Evolutionary conservation across 2,113 vertebrate species (phyloP).

Genomic region (Beaufortia kweichowensis): DNA sequence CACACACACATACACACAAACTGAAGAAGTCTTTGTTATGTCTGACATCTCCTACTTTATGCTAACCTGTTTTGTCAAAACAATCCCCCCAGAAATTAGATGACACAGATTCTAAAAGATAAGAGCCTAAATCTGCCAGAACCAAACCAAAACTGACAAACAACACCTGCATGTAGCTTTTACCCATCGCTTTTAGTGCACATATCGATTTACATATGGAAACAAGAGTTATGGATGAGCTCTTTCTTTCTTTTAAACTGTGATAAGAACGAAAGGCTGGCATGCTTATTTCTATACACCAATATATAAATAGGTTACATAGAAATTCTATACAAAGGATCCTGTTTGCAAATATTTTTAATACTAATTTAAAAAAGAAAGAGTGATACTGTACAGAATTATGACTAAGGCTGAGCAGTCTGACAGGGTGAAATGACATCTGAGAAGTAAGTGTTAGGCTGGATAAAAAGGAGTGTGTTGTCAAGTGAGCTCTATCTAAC

Average conservation of each 20-base stretch:
- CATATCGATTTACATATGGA: constrained; percentile 23
- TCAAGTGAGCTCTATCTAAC: constrained; percentile 26
- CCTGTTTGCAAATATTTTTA: neutral
- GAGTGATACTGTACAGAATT: neutral
- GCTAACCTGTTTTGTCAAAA: constrained; percentile 83
- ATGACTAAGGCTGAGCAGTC: neutral
- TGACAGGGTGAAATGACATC: neutral
- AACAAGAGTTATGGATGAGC: neutral
- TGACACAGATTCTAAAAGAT: constrained; percentile 71
- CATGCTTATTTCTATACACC: neutral
- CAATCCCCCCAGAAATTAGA: constrained; percentile 80
- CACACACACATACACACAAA: constrained; percentile 51
- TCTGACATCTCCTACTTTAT: constrained; percentile 71
- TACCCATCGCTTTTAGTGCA: constrained; percentile 16
- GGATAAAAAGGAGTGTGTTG: constrained; percentile 49
- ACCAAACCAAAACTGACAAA: constrained; percentile 71
- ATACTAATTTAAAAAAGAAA: neutral
- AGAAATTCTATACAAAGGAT: too few relatives aligned
- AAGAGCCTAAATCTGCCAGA: constrained; percentile 73
- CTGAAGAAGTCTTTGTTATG: constrained; percentile 67
- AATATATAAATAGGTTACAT: too few relatives aligned
- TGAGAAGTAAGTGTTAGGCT: constrained; percentile 5
- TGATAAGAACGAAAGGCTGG: neutral
- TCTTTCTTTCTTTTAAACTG: neutral
- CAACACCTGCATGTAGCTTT: constrained; percentile 38